Evolutionary conservation across 2,113 vertebrate genomes (phyloP), one percentile per base, ranked within the genome.

Genomic region (Heptranchias perlo): DNA sequence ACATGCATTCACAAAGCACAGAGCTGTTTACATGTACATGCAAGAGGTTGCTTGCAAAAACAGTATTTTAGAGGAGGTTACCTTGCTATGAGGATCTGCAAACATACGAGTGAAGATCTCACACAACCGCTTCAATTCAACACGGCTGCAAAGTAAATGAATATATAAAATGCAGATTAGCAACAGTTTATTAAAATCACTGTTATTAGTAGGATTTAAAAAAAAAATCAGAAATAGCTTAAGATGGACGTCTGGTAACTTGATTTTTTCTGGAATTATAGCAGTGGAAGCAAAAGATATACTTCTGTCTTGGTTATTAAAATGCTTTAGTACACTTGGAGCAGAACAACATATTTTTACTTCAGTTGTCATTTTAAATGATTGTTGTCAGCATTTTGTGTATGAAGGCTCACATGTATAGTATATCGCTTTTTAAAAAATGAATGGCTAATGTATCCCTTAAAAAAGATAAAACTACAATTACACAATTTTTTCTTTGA

Each of bases 61-160:
- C 14, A 25, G 18, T 4, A 16, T 47, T 69, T 39, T 96, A 95
- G 96, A 95, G 28, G 92, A n/a, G 31, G 54, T 97, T 97, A 99
- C 99, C 99, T 99, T 99, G 98, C 99, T 99, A 96, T 99, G 99
- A 93, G 99, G 99, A 97, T 99, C 99, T 96, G 99, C 99, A 98
- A 99, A 99, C 99, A 99, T 99, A 96, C 99, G 98, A 16, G 99
- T 99, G 98, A 99, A 99, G 97, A 99, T 99, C 97, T 99, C 99
- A 97, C 99, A 99, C 0, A 99, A 97, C 96, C 99, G 98, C 98
- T 99, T 99, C 97, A 99, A 97, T 96, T 99, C 99, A 23, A 99
- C 99, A 96, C 99, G 99, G 97, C 99, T 99, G 96, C 94, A 97
- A 96, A 0, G 96, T 93, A 97, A 92, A 62, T 39, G 31, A 92